Base-by-base conservation (phyloP, 2,888 invertebrate genomes). In the Oligia fasciuncula region DNA sequence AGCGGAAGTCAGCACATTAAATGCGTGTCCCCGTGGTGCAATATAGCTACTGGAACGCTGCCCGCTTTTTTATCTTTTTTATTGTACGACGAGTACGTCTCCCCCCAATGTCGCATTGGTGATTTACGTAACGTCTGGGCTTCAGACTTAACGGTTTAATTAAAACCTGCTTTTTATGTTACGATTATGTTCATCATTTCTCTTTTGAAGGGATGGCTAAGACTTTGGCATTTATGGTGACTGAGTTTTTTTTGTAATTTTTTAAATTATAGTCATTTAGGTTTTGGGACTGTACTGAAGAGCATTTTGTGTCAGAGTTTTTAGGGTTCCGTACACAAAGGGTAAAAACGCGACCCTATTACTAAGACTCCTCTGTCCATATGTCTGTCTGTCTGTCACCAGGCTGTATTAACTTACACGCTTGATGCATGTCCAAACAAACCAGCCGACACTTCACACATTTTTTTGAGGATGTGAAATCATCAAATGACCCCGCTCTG, bases 111-210 rank as follows among this genome's bases (percentile, higher is more conserved):
- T 80, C 76, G 72, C 73, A 63, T 77, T 72, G 70, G 35, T 66
- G 76, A 73, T 83, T 88, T 87, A 85, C 86, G 86, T 86, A 85
- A 84, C 67, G 87, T 83, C 83, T 83, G 73, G 54, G 73, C 29
- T 72, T 54, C 35, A 71, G 62, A 77, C 68, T 66, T 74, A 70
- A 67, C 40, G 67, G 67, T 79, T 77, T 83, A 83, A 81, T 87
- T 83, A 78, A 80, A 76, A 76, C 35, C 35, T 49, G 67, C 8
- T 67, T 74, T 85, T 40, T 66, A 67, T 57, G 40, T 63, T 49
- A 63, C 68, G 65, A 35, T 75, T 73, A 57, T 66, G 13, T 23
- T 71, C 29, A 23, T 14, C 51, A 29, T 63, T 66, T 57, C 35
- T 43, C 70, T 74, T 67, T 23, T 57, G 1, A 40, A 43, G 49